A percentile compares a stretch with the other conserved stretches of the same genome.
These are phyloP conservation scores for Acanthosoma haemorrhoidale DNA, from an alignment of 2,888 invertebrate genomes.

Conservation along the genomic window DNA sequence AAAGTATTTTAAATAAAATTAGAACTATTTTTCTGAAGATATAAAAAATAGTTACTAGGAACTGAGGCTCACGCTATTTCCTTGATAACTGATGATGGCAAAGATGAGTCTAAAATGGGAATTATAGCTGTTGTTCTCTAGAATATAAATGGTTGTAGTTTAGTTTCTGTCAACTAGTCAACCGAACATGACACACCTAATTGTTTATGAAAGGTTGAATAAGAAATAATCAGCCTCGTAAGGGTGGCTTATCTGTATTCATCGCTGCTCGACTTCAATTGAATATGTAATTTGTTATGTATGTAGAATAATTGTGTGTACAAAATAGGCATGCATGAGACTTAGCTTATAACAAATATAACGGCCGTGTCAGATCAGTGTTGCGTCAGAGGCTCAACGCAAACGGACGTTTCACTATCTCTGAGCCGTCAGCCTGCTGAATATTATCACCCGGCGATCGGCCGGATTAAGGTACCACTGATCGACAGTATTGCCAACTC, in stretches of 20 bases:
- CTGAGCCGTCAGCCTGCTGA: background rate
- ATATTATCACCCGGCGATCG: background rate
- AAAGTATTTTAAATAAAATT: too few relatives aligned
- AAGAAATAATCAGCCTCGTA: background rate
- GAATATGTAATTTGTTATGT: background rate
- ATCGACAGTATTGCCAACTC: conserved; percentile 22
- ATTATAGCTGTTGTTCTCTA: too few relatives aligned
- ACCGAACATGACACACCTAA: background rate
- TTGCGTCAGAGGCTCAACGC: background rate
- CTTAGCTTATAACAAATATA: too few relatives aligned
- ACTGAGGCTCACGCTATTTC: too few relatives aligned
- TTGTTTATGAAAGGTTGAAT: background rate
- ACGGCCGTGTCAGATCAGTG: background rate
- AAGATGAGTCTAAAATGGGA: too few relatives aligned
- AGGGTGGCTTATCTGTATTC: background rate
- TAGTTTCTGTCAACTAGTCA: background rate
- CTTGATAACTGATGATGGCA: too few relatives aligned
- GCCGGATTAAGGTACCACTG: conserved; percentile 13
- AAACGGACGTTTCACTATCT: background rate
- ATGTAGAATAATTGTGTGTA: background rate
- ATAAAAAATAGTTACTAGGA: too few relatives aligned
- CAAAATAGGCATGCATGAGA: background rate
- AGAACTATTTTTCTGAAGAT: too few relatives aligned
- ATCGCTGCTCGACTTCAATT: background rate
- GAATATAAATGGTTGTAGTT: too few relatives aligned